These are phyloP conservation scores for Parnassius apollo DNA, from an alignment of 2,888 invertebrate genomes.

Conservation along the genomic window DNA sequence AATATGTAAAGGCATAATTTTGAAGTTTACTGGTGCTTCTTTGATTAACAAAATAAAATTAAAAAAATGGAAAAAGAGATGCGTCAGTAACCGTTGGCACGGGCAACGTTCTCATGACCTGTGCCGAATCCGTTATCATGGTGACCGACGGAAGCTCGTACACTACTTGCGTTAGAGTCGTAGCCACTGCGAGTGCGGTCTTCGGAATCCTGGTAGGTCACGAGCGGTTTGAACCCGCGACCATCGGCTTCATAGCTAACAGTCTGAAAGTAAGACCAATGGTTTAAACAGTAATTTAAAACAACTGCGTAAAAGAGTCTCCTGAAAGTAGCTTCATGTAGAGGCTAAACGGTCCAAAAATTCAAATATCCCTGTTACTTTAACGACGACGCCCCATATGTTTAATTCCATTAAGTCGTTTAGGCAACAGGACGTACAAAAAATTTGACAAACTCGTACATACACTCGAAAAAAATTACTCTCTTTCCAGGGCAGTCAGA, in stretches of 20 bases:
- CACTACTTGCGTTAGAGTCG: constrained; percentile 54
- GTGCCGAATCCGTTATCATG: constrained; percentile 31
- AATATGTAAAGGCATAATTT: not conserved
- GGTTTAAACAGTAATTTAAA: too few relatives aligned
- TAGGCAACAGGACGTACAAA: too few relatives aligned
- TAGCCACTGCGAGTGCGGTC: constrained; percentile 56
- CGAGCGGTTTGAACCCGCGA: constrained; percentile 83
- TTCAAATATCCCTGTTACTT: too few relatives aligned
- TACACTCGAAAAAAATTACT: too few relatives aligned
- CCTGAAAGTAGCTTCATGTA: too few relatives aligned
- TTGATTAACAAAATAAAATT: not conserved
- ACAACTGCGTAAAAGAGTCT: too few relatives aligned
- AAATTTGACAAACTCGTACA: too few relatives aligned
- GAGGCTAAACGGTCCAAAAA: too few relatives aligned
- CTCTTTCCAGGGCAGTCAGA: too few relatives aligned
- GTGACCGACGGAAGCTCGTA: constrained; percentile 35
- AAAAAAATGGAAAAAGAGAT: constrained; percentile 11
- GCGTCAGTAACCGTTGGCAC: constrained; percentile 39
- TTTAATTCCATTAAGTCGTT: too few relatives aligned
- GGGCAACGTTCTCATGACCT: constrained; percentile 35
- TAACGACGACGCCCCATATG: too few relatives aligned
- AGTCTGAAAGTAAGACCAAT: constrained; percentile 58
- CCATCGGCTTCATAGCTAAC: constrained; percentile 85
- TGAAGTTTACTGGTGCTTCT: not conserved
- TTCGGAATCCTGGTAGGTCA: constrained; percentile 83